Conservation (phyloP, 2,113 vertebrate species). For the Merops nubicus region DNA sequence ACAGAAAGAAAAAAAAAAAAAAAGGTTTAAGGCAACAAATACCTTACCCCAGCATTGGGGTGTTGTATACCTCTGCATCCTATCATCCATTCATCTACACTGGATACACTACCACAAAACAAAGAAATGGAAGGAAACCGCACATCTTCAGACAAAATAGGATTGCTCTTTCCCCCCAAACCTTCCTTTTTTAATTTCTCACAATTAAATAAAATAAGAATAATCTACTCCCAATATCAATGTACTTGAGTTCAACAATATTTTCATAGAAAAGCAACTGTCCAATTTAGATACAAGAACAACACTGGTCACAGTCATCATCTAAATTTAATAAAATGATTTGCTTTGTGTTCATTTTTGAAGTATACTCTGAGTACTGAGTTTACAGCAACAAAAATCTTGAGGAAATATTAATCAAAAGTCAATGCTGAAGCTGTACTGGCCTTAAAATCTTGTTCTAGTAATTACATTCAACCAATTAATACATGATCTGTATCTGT, state of each 20-base stretch:
- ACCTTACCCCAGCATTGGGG: background rate
- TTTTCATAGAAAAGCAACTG: background rate
- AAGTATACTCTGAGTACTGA: background rate
- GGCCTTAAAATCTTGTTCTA: background rate
- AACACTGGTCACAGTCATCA: background rate
- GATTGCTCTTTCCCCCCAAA: background rate
- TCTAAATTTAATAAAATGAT: background rate
- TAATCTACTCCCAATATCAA: background rate
- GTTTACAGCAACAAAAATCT: background rate
- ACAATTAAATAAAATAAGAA: background rate
- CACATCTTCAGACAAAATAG: background rate
- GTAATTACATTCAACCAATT: background rate
- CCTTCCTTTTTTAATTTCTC: background rate
- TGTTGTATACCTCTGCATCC: background rate
- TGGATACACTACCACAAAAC: background rate
- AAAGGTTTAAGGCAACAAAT: background rate
- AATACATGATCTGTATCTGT: background rate
- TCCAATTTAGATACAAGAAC: background rate
- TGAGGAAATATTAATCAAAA: background rate
- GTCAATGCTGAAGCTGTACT: background rate
- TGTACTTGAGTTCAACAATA: background rate
- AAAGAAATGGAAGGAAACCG: background rate
- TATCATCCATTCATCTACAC: background rate
- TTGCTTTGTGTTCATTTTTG: background rate
- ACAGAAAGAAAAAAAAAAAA: background rate